Evolutionary conservation across 2,113 vertebrate species (phyloP), one percentile per base, ranked within the genome.

Genomic region (Silurus meridionalis): DNA sequence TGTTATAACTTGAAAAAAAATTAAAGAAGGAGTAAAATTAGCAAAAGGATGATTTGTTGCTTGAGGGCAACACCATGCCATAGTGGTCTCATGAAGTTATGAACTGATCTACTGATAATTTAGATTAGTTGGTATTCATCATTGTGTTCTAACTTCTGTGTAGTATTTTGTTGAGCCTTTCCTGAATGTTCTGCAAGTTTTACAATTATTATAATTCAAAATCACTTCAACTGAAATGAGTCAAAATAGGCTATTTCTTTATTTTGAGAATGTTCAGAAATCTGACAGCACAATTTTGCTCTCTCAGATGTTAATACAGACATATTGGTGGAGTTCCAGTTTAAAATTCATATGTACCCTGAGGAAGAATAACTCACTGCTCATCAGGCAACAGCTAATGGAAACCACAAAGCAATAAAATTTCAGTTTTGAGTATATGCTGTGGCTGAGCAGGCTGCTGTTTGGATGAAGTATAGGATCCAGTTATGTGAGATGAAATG

Each of bases 371-470:
- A 75, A 75, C 52, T 19, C 52, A 21, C 48, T 52, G 72, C 46
- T 13, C 3, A n/a, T 78, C 53, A 78, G 55, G 52, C 74, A 78
- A 55, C n/a, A 78, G 52, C 74, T 78, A 78, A 78, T 78, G 74
- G 74, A 78, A 78, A 57, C 74, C 74, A 55, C 74, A 25, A 28
- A 78, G 52, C 74, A 78, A 78, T 78, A 78, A 57, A 57, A 78
- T 46, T 17, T 28, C n/a, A 77, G 55, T 5, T 23, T 46, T n/a
- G 52, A 11, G 25, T 1, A 55, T 55, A 25, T 78, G 74, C 52
- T 78, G 80, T 66, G 46, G 55, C 1, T 15, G 58, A 8, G 23
- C 50, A 17, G 9, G 58, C 57, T 60, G 83, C 13, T 77, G 71
- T 77, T 84, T 63, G 64, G 55, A 84, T 52, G 28, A 60, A 77